phyloP scores from a whole-genome alignment of 2,113 vertebrate genomes.

The Pantherophis guttatus region DNA sequence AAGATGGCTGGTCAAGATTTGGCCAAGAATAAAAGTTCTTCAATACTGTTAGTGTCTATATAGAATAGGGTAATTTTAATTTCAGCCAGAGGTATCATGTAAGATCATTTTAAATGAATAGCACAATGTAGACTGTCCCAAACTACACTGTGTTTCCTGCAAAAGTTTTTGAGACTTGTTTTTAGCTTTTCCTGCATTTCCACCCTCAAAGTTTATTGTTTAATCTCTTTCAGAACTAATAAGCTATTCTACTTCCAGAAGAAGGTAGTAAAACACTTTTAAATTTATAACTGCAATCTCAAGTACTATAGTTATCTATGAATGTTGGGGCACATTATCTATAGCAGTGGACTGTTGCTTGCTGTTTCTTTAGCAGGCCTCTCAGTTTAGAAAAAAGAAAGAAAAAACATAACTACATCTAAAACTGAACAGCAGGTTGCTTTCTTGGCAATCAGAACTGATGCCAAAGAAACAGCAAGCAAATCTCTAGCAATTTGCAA shows the following conservation, averaged over 20 bases:
- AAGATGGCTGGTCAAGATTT: slow-evolving; percentile 63
- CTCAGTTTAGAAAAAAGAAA: not conserved
- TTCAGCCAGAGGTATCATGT: slow-evolving; percentile 94
- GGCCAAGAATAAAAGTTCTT: slow-evolving; percentile 82
- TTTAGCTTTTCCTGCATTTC: slow-evolving; percentile 44
- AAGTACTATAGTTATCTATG: not conserved
- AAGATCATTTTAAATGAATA: slow-evolving; percentile 47
- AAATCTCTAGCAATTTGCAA: not conserved
- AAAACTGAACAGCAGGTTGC: not conserved
- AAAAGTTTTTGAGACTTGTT: slow-evolving; percentile 69
- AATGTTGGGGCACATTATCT: too few relatives aligned
- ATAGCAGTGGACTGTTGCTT: not conserved
- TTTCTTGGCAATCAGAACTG: not conserved
- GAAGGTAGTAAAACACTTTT: slow-evolving; percentile 7
- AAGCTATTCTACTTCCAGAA: not conserved
- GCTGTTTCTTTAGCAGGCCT: slow-evolving; percentile 1
- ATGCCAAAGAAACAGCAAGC: slow-evolving; percentile 24
- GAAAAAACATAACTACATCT: not conserved
- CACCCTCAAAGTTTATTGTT: not conserved
- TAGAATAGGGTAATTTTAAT: slow-evolving; percentile 78
- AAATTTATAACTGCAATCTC: not conserved
- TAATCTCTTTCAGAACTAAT: not conserved
- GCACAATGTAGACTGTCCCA: slow-evolving; percentile 75
- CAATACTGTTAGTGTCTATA: slow-evolving; percentile 80
- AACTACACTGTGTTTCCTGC: slow-evolving; percentile 66